Conservation (phyloP, 2,888 invertebrate species). For the Pseudococcus viburni region DNA sequence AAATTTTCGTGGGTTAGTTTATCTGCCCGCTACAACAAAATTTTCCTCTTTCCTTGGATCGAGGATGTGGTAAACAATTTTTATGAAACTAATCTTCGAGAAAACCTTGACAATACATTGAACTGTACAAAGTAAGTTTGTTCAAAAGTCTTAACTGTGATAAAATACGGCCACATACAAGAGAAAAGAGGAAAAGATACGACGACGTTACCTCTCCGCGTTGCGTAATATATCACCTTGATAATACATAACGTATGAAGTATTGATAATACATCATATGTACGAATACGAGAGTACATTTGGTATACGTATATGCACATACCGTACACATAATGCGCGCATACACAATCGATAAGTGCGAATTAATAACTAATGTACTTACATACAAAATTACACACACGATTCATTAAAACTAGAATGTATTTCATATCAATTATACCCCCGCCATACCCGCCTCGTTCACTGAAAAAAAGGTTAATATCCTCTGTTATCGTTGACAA, state of each 20-base stretch:
- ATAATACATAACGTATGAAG: constrained; percentile 15
- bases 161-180: background rate
- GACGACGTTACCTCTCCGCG: background rate
- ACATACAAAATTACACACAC: background rate
- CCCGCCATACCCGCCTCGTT: background rate
- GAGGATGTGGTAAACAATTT: constrained; percentile 5
- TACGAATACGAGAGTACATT: no score
- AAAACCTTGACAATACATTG: constrained; percentile 62
- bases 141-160: constrained; percentile 32
- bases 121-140: constrained; percentile 51
- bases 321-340: background rate
- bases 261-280: constrained; percentile 8
- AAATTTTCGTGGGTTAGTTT: constrained; percentile 11
- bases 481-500: constrained; percentile 3
- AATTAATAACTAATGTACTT: background rate
- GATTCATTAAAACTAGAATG: constrained; percentile 6
- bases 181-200: background rate
- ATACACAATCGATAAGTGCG: background rate
- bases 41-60: constrained; percentile 56
- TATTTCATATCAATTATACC: background rate
- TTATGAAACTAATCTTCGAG: background rate
- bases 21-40: background rate
- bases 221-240: constrained; percentile 46
- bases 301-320: background rate
- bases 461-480: background rate